Conservation (phyloP, 2,113 vertebrate genomes). For the Neotragus moschatus region DNA sequence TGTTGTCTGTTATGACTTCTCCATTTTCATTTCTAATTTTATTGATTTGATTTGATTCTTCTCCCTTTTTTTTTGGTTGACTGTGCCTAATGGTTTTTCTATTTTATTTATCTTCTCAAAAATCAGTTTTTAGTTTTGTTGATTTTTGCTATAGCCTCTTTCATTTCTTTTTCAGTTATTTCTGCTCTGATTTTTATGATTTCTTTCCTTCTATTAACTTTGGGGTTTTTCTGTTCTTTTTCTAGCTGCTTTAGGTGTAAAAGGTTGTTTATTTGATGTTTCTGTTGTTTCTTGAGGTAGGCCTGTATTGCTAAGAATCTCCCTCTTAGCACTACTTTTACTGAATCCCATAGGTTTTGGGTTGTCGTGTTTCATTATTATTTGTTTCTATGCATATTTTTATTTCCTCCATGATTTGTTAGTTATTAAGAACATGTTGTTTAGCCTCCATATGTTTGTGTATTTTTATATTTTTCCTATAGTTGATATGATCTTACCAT, state of each 20-base stretch:
- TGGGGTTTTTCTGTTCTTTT: not conserved
- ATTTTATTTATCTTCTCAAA: not conserved
- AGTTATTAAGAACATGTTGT: not conserved
- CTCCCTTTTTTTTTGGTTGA: not conserved
- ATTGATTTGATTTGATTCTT: not conserved
- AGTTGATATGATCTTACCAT: not conserved
- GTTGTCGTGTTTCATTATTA: not conserved
- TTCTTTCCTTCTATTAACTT: not conserved
- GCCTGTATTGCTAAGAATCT: not conserved
- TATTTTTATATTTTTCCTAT: not conserved
- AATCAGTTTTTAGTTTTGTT: not conserved
- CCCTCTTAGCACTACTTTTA: not conserved
- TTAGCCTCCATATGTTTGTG: not conserved
- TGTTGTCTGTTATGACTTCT: not conserved
- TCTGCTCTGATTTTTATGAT: not conserved
- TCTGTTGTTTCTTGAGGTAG: not conserved
- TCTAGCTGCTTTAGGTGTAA: not conserved
- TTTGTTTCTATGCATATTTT: not conserved
- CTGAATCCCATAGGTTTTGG: not conserved
- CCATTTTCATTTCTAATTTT: not conserved
- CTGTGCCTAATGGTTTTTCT: not conserved
- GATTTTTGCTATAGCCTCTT: not conserved
- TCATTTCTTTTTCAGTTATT: not conserved
- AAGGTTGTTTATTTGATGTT: not conserved
- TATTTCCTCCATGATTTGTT: not conserved